These are phyloP conservation scores for Caenorhabditis panamensis DNA, from an alignment of 2,888 invertebrate species.

Conservation along the genomic window DNA sequence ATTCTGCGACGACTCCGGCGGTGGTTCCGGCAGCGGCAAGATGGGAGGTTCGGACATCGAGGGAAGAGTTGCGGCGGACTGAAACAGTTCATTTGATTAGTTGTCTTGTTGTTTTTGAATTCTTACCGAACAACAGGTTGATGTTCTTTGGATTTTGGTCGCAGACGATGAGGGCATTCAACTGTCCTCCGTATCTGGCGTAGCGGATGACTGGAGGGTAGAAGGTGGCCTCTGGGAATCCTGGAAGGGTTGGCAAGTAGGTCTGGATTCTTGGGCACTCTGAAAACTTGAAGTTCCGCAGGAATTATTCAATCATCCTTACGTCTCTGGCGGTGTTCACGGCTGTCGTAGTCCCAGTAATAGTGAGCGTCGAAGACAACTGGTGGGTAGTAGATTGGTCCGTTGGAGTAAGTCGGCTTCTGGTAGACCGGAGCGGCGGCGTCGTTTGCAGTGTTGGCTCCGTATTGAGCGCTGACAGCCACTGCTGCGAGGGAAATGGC, in stretches of 20 bases:
- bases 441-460: constrained; percentile 8
- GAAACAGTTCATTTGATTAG: constrained; percentile 6
- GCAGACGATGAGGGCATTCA: constrained; percentile 35
- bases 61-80: constrained; percentile 29
- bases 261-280: constrained; percentile 39
- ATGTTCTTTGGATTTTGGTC: constrained; percentile 24
- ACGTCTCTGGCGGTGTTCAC: constrained; percentile 29
- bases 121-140: constrained; percentile 42
- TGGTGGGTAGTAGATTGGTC: constrained; percentile 27
- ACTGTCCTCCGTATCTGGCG: constrained; percentile 8
- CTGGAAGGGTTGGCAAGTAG: constrained; percentile 20
- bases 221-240: constrained; percentile 36
- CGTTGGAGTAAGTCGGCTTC: constrained; percentile 16
- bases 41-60: constrained; percentile 30
- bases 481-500: constrained; percentile 32
- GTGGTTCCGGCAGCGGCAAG: constrained; percentile 41
- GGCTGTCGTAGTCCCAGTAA: constrained; percentile 30
- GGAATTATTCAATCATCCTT: not conserved
- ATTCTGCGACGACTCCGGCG: constrained; percentile 25
- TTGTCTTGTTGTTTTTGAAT: not conserved
- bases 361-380: constrained; percentile 12
- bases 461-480: constrained; percentile 36
- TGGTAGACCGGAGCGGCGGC: constrained; percentile 1
- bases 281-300: constrained; percentile 1
- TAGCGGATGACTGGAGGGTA: constrained; percentile 58